Evolutionary conservation across 2,797 vertebrate genomes (phyloP).

Genomic region (Acanthurus tractus): DNA sequence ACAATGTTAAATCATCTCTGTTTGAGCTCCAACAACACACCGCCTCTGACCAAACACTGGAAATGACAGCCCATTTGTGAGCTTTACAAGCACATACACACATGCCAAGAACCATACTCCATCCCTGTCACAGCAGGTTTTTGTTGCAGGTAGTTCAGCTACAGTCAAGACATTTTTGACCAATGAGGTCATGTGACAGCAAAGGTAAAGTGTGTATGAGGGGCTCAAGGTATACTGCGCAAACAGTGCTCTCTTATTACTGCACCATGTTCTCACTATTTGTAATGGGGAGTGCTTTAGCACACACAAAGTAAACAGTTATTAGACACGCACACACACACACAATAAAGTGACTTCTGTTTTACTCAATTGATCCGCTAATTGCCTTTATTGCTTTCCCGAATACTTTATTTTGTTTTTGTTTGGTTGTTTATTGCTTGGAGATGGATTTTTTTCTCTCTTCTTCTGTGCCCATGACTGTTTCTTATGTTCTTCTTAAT

Average conservation of each 20-base stretch:
- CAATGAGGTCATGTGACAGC: conserved; percentile 50
- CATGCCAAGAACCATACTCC: conserved; percentile 19
- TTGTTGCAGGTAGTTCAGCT: conserved; percentile 37
- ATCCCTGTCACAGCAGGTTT: conserved; percentile 30
- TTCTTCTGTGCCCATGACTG: background rate
- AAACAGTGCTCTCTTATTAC: conserved; percentile 52
- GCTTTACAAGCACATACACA: conserved; percentile 24
- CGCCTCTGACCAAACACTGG: conserved; percentile 13
- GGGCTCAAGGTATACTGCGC: conserved; percentile 50
- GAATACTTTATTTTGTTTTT: background rate
- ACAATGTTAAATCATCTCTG: background rate
- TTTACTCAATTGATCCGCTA: conserved; percentile 24
- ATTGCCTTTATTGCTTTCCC: conserved; percentile 20
- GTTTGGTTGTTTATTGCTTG: conserved; percentile 12
- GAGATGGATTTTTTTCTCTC: background rate
- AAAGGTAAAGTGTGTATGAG: conserved; percentile 25
- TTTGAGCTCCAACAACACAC: conserved; percentile 29
- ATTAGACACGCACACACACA: background rate
- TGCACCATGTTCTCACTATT: conserved; percentile 35
- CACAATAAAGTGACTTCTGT: conserved; percentile 2
- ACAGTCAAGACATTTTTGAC: conserved; percentile 18
- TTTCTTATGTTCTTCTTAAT: conserved; percentile 15
- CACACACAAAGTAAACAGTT: conserved; percentile 49
- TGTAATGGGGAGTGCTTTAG: conserved; percentile 17
- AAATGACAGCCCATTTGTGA: conserved; percentile 24